These are phyloP conservation scores for Pseudochirops cupreus DNA, from an alignment of 2,797 vertebrate species.

Conservation along the genomic window DNA sequence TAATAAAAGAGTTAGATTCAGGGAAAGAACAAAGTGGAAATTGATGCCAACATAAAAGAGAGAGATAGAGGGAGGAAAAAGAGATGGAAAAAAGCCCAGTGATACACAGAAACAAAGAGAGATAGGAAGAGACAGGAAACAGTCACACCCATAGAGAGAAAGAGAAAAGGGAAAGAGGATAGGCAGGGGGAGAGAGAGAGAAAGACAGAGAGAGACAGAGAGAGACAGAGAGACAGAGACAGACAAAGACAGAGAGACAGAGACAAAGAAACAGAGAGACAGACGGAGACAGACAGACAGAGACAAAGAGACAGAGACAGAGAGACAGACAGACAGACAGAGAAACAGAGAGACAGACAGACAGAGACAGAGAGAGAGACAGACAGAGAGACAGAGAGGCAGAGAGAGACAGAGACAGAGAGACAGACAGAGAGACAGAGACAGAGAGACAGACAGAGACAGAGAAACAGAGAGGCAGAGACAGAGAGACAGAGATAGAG, in stretches of 20 bases:
- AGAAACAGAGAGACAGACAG: background rate
- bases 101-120: background rate
- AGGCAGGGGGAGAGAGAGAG: background rate
- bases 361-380: background rate
- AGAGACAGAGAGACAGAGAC: accelerated
- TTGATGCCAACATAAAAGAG: background rate
- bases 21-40: background rate
- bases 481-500: background rate
- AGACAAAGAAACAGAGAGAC: background rate
- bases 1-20: conserved; percentile 27
- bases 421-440: no score
- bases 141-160: background rate
- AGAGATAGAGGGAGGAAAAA: background rate
- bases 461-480: background rate
- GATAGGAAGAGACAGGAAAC: background rate
- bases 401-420: no score
- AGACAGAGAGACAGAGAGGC: background rate
- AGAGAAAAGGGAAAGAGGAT: no score
- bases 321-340: background rate
- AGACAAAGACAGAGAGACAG: background rate
- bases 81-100: background rate
- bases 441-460: background rate
- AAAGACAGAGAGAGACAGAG: background rate
- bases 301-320: background rate
- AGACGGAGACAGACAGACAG: no score